These are phyloP conservation scores for Phocides pigmalion DNA, from an alignment of 1,140 invertebrate genomes.

Conservation along the genomic window DNA sequence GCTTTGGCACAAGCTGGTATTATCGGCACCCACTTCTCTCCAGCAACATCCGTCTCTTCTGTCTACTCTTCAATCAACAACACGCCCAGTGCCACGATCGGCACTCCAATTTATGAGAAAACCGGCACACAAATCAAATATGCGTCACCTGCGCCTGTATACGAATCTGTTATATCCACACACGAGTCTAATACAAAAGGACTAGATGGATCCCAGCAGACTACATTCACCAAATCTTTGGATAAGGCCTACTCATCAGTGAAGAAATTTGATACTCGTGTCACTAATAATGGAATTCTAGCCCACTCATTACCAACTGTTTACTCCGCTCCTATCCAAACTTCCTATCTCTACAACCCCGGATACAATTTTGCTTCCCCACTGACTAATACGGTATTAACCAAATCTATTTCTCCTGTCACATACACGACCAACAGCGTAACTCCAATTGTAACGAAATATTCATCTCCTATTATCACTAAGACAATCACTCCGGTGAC, in stretches of 20 bases:
- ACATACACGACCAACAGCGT: conserved; percentile 20
- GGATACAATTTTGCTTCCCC: conserved; percentile 15
- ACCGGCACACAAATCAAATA: conserved; percentile 12
- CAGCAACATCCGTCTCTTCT: conserved; percentile 23
- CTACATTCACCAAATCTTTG: conserved; percentile 34
- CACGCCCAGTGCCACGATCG: conserved; percentile 13
- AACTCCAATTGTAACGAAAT: conserved; percentile 24
- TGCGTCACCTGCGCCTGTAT: conserved; percentile 2
- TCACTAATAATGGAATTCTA: conserved; percentile 28
- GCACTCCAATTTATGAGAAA: conserved; percentile 36
- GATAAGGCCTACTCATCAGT: conserved; percentile 30
- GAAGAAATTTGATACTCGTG: conserved; percentile 38
- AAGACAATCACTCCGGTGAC: conserved; percentile 29
- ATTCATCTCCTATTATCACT: conserved; percentile 31
- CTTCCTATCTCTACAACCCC: conserved; percentile 22
- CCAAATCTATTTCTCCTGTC: conserved; percentile 27
- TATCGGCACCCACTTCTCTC: conserved; percentile 18
- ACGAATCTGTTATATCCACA: conserved; percentile 17
- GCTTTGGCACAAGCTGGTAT: conserved; percentile 33
- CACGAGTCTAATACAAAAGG: conserved; percentile 35
- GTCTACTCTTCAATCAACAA: conserved; percentile 34
- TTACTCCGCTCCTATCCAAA: conserved; percentile 34
- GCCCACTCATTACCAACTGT: conserved; percentile 30
- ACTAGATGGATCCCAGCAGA: conserved; percentile 34
- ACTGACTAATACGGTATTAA: not conserved